Percentiles rank a stretch among this genome's conserved stretches.
These are phyloP conservation scores for Akabosia matsudoensis DNA, from an alignment of 1,140 invertebrate species.

Conservation along the genomic window DNA sequence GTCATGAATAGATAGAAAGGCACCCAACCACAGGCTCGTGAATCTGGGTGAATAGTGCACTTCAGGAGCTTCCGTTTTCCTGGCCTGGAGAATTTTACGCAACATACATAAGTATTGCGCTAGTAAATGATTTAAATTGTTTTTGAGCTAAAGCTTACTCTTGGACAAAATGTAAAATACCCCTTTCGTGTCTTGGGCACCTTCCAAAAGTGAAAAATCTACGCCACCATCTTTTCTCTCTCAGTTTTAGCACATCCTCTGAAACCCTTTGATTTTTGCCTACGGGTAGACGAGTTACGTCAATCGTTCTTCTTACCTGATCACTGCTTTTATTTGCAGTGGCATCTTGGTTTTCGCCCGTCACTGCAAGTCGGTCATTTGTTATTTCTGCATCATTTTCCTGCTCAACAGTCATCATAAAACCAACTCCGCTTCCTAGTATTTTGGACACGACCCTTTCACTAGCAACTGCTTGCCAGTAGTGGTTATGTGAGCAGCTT, in stretches of 20 bases:
- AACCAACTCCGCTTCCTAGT: too few relatives aligned
- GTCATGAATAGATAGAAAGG: slow-evolving; percentile 34
- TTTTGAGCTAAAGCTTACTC: too few relatives aligned
- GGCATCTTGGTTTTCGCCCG: too few relatives aligned
- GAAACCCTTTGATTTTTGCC: not conserved
- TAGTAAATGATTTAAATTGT: too few relatives aligned
- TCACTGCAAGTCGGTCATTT: too few relatives aligned
- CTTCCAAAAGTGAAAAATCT: slow-evolving; percentile 40
- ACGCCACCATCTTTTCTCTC: slow-evolving; percentile 25
- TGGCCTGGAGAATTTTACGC: slow-evolving; percentile 24
- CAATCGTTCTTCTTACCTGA: not conserved
- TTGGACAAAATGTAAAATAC: slow-evolving; percentile 43
- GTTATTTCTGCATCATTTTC: too few relatives aligned
- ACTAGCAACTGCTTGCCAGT: slow-evolving; percentile 14
- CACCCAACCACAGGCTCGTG: slow-evolving; percentile 20
- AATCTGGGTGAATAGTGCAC: slow-evolving; percentile 38
- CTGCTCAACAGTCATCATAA: not conserved
- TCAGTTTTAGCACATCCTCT: not conserved
- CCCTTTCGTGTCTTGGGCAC: slow-evolving; percentile 42
- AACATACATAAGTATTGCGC: not conserved
- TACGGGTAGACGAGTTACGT: not conserved
- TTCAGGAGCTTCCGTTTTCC: slow-evolving; percentile 30
- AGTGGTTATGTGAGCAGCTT: slow-evolving; percentile 27
- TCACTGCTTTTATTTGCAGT: too few relatives aligned
- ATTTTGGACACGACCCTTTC: not conserved